Conservation (phyloP, 1,140 invertebrate genomes). For the Micrasema minimum region DNA sequence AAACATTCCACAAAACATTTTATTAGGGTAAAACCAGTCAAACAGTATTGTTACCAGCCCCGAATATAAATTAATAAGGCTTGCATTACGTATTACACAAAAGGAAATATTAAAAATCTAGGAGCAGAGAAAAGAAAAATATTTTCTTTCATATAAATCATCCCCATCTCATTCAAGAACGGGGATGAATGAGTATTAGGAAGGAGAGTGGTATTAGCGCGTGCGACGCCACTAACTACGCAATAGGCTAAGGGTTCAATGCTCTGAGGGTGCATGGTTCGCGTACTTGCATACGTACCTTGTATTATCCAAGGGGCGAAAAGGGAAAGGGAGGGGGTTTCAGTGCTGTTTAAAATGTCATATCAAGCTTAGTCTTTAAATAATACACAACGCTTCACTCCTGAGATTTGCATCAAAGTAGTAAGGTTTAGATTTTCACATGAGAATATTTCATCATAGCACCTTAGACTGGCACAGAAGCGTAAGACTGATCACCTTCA, state of each 20-base stretch:
- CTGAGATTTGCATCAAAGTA: too few species aligned
- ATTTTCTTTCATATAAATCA: conserved; percentile 17
- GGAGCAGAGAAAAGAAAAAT: neutral
- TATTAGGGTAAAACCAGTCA: too few species aligned
- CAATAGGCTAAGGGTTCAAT: conserved; percentile 22
- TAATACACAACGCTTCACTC: too few species aligned
- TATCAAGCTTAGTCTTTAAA: too few species aligned
- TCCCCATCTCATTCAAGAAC: conserved; percentile 19
- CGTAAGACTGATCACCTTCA: too few species aligned
- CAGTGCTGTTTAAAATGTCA: conserved; percentile 9
- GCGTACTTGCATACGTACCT: conserved; percentile 24
- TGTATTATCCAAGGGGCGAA: conserved; percentile 4
- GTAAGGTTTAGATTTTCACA: too few species aligned
- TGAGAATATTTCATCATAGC: too few species aligned
- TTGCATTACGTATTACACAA: neutral
- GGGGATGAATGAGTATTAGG: conserved; percentile 7
- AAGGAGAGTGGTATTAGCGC: conserved; percentile 13
- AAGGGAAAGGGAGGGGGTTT: neutral
- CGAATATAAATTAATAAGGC: too few species aligned
- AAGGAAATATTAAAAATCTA: neutral
- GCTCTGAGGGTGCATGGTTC: conserved; percentile 20
- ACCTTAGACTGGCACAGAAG: too few species aligned
- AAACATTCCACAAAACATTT: too few species aligned
- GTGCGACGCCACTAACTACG: conserved; percentile 15
- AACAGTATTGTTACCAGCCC: too few species aligned